These are phyloP conservation scores for Hemibagrus guttatus DNA, from an alignment of 2,797 vertebrate species.

Conservation along the genomic window DNA sequence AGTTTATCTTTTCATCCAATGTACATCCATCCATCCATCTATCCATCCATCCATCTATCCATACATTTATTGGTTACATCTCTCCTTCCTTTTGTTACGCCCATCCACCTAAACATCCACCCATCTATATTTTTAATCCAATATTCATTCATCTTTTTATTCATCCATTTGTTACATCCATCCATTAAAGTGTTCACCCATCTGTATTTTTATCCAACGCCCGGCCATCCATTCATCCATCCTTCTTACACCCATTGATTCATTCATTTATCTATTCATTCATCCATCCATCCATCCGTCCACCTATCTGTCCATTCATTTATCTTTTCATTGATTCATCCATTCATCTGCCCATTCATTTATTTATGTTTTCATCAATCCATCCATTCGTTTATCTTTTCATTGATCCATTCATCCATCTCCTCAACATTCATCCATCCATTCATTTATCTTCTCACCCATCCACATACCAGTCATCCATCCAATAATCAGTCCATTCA, in stretches of 20 bases:
- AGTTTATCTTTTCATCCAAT: slow-evolving; percentile 56
- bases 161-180: neutral
- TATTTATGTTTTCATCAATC: neutral
- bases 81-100: neutral
- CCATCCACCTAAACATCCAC: neutral
- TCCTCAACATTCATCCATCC: neutral
- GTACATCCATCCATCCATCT: neutral
- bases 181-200: no score
- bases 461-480: neutral
- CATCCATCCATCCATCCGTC: neutral
- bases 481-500: no score
- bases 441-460: neutral
- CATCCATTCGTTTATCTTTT: neutral
- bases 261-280: no score
- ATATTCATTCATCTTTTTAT: no score
- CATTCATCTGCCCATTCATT: neutral
- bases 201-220: no score
- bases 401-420: neutral
- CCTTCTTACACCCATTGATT: neutral
- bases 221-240: neutral
- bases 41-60: neutral
- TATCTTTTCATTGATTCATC: neutral
- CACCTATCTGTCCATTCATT: neutral
- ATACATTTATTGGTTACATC: neutral
- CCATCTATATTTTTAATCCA: neutral